phyloP scores from a whole-genome alignment of 2,113 vertebrate species.

The Microcebus lehilahytsara region DNA sequence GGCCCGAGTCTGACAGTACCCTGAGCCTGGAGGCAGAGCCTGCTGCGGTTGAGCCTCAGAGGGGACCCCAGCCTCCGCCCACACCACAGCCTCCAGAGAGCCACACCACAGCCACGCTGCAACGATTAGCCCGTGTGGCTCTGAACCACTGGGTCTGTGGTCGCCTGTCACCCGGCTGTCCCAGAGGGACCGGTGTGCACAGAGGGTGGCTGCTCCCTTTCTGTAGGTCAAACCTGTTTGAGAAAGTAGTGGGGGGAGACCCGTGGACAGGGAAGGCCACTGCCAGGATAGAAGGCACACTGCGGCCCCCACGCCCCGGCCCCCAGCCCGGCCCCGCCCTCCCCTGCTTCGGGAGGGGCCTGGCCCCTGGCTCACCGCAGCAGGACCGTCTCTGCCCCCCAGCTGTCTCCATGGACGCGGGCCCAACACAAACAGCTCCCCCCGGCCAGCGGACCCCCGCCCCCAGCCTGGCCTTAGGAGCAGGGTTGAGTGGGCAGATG shows the following conservation, averaged over 20 bases:
- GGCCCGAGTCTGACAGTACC: neutral
- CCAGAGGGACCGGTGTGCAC: neutral
- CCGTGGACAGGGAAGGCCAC: too few species aligned
- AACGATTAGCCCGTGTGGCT: neutral
- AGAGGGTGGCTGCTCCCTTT: neutral
- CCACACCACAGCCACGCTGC: neutral
- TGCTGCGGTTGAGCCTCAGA: neutral
- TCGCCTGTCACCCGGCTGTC: neutral
- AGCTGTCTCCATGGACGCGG: slow-evolving; percentile 71
- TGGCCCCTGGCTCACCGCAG: slow-evolving; percentile 34
- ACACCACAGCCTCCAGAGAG: too few species aligned
- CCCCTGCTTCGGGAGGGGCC: neutral
- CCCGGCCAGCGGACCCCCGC: slow-evolving; percentile 67
- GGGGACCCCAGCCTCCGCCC: neutral
- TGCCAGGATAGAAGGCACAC: too few species aligned
- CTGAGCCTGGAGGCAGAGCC: neutral
- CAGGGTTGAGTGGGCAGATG: slow-evolving; percentile 73
- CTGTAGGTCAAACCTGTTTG: neutral
- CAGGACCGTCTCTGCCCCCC: slow-evolving; percentile 4
- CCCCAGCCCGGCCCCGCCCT: too few species aligned
- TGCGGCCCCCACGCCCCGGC: too few species aligned
- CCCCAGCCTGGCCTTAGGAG: slow-evolving; percentile 6
- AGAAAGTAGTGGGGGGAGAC: neutral
- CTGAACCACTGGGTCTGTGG: neutral
- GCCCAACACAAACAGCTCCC: slow-evolving; percentile 66